A percentile compares a stretch with the other conserved stretches of the same genome.
Evolutionary conservation across 1,140 invertebrate species (phyloP).

Genomic region (Cydia amplana): DNA sequence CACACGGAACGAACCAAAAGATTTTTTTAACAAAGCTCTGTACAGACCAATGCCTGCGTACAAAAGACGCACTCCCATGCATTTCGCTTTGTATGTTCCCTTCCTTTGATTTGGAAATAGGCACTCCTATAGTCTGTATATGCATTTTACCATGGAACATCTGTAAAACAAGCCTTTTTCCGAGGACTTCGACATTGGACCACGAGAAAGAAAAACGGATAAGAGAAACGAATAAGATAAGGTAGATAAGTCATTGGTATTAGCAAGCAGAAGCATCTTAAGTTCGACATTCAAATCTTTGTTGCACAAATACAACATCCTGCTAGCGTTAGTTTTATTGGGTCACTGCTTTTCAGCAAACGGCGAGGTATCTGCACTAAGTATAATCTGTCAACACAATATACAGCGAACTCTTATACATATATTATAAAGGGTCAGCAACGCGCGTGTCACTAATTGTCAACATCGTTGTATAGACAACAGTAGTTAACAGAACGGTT

Average conservation of each 20-base stretch:
- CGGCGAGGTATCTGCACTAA: too few species aligned
- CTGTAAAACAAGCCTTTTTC: background rate
- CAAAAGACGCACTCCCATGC: constrained; percentile 36
- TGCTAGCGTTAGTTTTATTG: too few species aligned
- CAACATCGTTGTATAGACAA: too few species aligned
- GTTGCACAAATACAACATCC: too few species aligned
- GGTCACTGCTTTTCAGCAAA: too few species aligned
- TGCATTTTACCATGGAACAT: background rate
- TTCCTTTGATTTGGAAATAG: constrained; percentile 22
- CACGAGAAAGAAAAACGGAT: background rate
- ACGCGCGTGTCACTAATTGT: too few species aligned
- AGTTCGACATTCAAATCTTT: too few species aligned
- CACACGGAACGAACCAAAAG: background rate
- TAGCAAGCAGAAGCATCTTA: too few species aligned
- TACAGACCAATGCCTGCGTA: constrained; percentile 31
- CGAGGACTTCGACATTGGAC: background rate
- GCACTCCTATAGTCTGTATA: background rate
- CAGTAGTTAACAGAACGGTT: too few species aligned
- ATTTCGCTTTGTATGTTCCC: constrained; percentile 30
- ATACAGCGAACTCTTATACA: too few species aligned
- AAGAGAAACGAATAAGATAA: background rate
- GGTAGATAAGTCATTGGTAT: background rate
- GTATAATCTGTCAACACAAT: too few species aligned
- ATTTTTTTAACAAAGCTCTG: constrained; percentile 26
- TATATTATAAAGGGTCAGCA: too few species aligned